Base-by-base conservation (phyloP, 2,888 invertebrate species). In the Aleiodes testaceus region DNA sequence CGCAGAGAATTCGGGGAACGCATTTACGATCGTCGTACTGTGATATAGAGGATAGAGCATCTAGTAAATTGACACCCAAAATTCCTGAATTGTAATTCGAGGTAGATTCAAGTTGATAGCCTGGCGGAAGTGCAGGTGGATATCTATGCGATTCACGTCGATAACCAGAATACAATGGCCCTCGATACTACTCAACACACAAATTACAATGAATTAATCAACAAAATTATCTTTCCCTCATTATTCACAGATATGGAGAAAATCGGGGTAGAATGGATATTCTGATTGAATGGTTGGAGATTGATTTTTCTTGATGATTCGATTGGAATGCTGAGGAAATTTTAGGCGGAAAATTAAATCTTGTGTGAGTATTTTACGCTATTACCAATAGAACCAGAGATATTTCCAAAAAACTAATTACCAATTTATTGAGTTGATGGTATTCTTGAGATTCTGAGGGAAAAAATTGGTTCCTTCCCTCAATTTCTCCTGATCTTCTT, bases 1-100 rank as follows among this genome's bases (percentile, higher is more conserved):
- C 95, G 82, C 95, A 95, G 74, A 95, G 89, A 78, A 95, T 89
- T 82, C 94, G 90, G 2, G 95, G 93, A 73, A 95, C 93, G 86
- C 95, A 95, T 81, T 93, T 92, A 79, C 92, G 90, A 84, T 94
- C 94, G 85, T 95, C 95, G 85, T 94, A 92, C 79, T 89, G 88
- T 16, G 92, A 89, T 78, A 93, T 91, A 74, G 92, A 91, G 78
- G 89, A 88, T 74, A 93, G 84, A 12, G 91, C 91, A 20, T 88
- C 87, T 66, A 83, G 80, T 16, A 86, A 75, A 73, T 80, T 80
- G 66, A 77, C 64, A 49, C 80, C 77, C 47, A 79, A 26, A 45
- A 73, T 73, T 70, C 76, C 74, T 4, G 74, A 22, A 53, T 52
- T 42, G 44, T 18, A 64, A 69, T 36, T 65, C 20, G 65, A 49